A percentile compares a stretch with the other conserved stretches of the same genome.
Evolutionary conservation across 2,113 vertebrate species (phyloP).

Genomic region (Neotragus pygmaeus): DNA sequence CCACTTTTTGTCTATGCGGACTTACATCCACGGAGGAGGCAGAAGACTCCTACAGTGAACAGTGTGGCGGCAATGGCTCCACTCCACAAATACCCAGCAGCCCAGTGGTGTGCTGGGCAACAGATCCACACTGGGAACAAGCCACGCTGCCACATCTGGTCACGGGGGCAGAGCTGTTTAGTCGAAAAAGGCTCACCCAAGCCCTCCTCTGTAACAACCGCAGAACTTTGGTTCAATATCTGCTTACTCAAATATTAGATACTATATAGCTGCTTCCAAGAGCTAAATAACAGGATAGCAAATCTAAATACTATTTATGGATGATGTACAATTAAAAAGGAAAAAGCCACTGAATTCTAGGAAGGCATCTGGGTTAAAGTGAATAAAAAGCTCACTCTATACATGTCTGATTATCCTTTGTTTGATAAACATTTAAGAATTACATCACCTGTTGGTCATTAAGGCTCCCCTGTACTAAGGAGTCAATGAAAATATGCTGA

Average conservation of each 20-base stretch:
- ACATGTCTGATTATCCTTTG: not conserved
- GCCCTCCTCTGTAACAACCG: not conserved
- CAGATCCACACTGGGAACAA: not conserved
- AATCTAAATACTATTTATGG: not conserved
- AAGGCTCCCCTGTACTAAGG: conserved; percentile 88
- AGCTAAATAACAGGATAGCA: not conserved
- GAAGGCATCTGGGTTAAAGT: not conserved
- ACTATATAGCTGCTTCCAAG: not conserved
- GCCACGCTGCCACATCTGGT: not conserved
- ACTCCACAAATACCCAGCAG: not conserved
- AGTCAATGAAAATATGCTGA: conserved; percentile 87
- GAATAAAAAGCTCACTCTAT: not conserved
- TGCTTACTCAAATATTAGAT: not conserved
- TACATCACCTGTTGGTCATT: conserved; percentile 90
- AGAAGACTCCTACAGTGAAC: not conserved
- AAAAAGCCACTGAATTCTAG: not conserved
- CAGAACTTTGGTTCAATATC: not conserved
- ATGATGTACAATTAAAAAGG: not conserved
- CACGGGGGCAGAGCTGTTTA: not conserved
- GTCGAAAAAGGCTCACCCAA: not conserved
- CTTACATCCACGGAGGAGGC: not conserved
- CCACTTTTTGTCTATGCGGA: not conserved
- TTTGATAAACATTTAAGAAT: conserved; percentile 24
- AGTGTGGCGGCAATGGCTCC: not conserved
- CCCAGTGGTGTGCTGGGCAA: not conserved